phyloP scores from a whole-genome alignment of 1,140 invertebrate genomes.

The Gyrodactylus bullatarudis region DNA sequence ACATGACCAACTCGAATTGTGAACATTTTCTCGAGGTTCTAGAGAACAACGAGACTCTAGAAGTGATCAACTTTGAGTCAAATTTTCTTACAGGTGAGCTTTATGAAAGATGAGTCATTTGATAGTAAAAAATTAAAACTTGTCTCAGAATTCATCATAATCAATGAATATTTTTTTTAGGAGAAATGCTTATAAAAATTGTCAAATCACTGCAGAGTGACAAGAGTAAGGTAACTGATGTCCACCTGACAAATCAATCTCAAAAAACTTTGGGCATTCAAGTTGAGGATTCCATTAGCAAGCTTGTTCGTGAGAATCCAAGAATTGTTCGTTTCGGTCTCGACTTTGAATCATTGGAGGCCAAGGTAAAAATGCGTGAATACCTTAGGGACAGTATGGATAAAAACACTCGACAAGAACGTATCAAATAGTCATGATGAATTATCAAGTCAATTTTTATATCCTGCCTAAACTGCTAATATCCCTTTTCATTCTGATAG shows the following conservation, averaged over 20 bases:
- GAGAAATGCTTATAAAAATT: neutral
- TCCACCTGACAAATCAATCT: neutral
- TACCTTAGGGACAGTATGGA: slow-evolving; percentile 81
- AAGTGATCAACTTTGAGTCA: slow-evolving; percentile 68
- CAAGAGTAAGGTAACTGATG: neutral
- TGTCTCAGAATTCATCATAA: neutral
- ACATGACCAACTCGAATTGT: neutral
- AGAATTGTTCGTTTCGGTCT: slow-evolving; percentile 57
- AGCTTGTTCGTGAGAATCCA: slow-evolving; percentile 58
- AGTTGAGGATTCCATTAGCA: slow-evolving; percentile 83
- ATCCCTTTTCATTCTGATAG: too few species aligned
- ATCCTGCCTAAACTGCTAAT: too few species aligned
- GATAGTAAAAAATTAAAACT: slow-evolving; percentile 8
- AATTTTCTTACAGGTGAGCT: slow-evolving; percentile 48
- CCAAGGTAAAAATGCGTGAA: slow-evolving; percentile 52
- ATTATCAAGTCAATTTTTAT: neutral
- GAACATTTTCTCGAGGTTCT: slow-evolving; percentile 17
- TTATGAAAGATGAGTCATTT: neutral
- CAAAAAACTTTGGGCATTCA: slow-evolving; percentile 56
- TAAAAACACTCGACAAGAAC: slow-evolving; percentile 14
- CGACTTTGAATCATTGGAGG: slow-evolving; percentile 74
- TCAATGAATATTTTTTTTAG: neutral
- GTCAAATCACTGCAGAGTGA: neutral
- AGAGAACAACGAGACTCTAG: slow-evolving; percentile 45
- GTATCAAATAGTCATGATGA: neutral